Conservation (phyloP, 2,888 invertebrate genomes). For the Colostygia pectinataria region DNA sequence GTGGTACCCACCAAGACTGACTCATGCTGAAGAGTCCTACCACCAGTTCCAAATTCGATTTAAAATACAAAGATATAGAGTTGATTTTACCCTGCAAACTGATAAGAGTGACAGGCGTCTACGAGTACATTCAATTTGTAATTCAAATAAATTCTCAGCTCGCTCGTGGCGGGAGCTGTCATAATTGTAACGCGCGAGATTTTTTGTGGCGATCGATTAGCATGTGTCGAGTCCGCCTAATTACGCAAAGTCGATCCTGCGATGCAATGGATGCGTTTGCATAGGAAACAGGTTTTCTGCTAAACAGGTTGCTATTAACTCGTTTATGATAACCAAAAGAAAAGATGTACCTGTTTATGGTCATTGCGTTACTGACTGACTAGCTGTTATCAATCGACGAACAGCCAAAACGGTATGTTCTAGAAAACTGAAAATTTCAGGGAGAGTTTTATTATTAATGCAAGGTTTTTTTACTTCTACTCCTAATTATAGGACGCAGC, state of each 20-base stretch:
- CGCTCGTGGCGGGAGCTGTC: conserved; percentile 57
- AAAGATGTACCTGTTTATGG: no score
- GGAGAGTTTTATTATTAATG: no score
- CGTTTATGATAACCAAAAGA: no score
- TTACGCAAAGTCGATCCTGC: conserved; percentile 13
- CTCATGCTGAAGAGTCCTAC: no score
- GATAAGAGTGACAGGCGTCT: conserved; percentile 25
- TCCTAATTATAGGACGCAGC: no score
- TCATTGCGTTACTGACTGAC: no score
- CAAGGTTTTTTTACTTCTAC: no score
- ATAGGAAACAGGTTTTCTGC: background rate
- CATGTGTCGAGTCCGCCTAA: conserved; percentile 38
- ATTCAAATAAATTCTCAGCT: conserved; percentile 77
- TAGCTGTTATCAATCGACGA: no score
- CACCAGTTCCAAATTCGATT: no score
- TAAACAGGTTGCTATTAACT: background rate
- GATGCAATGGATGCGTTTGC: background rate
- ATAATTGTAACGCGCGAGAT: conserved; percentile 71
- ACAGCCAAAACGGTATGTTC: no score
- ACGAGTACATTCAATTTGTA: conserved; percentile 67
- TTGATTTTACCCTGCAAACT: background rate
- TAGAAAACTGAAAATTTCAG: no score
- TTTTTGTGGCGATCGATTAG: conserved; percentile 56
- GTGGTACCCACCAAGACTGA: no score
- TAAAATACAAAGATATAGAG: background rate